Evolutionary conservation across 2,113 vertebrate species (phyloP), one percentile per base, ranked within the genome.

Genomic region (Anseranas semipalmata): DNA sequence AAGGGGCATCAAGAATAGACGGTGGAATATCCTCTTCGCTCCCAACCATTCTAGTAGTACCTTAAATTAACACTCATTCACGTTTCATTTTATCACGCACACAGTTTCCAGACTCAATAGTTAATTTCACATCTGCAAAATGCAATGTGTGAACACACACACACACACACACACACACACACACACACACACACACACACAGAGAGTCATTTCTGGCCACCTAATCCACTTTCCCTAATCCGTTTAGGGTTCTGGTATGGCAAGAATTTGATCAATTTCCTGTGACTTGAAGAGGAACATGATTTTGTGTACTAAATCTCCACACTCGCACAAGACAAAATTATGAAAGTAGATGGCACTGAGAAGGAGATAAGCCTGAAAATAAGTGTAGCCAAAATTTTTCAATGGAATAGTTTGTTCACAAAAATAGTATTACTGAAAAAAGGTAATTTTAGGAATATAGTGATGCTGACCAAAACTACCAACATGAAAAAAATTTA

Each of bases 201-300:
- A n/a, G n/a, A n/a, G n/a, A n/a, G 67, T 77, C 0, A 84, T 96
- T 94, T 93, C 85, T 86, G 79, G 65, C 85, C 90, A 90, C 32
- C 32, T 93, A 94, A 95, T 94, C 94, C 81, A 95, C 74, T 93
- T 89, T 33, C n/a, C 76, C 28, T 92, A 86, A 92, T 88, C 87
- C 70, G 87, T 21, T 95, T 85, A 65, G 30, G 65, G 53, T n/a
- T 86, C 41, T 0, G 0, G 65, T 15, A 86, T 52, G 55, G 72
- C 55, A 95, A 74, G 72, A 86, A 80, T 76, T 83, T 85, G 77
- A 87, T 76, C 77, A 48, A 10, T 85, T 93, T 58, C 19, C 63
- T 91, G 59, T 77, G 71, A 50, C 82, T 73, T 62, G 80, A 82
- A 92, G 80, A 91, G 39, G 39, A 85, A 78, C 48, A 18, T 0